Evolutionary conservation across 2,797 vertebrate genomes (phyloP), one percentile per base, ranked within the genome.

Genomic region (Lagothrix lagotricha): DNA sequence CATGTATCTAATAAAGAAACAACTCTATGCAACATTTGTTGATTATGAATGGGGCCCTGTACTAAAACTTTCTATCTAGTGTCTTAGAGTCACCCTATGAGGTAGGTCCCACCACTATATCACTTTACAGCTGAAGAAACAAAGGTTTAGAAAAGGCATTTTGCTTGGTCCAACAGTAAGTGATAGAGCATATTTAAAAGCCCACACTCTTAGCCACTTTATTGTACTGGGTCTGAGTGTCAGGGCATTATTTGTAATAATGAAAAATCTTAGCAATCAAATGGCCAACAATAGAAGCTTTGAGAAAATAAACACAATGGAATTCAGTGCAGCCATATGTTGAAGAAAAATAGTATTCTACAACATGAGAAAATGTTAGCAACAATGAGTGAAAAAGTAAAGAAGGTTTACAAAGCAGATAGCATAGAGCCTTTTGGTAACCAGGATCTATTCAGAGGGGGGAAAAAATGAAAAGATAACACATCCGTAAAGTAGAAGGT

Each of bases 241-340:
- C 79, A 87, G n/a, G 87, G 93, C 19, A 83, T 93, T 97, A 64
- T 44, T 94, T 52, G 93, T 81, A 89, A 93, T 67, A 88, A 96
- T 64, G 83, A 95, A 89, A 96, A 89, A 92, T 86, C 41, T 93
- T 58, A 75, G 67, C 64, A 90, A 81, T 92, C 90, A 90, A 95
- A 91, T 24, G 26, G 41, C 39, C 64, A 85, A 90, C 64, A 82
- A 64, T 14, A 82, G 44, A 93, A 79, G 46, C 8, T 92, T 84
- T 87, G 33, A 67, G 57, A 76, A 96, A 97, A 97, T 70, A 94
- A 96, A 92, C 64, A 93, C 64, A 94, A 33, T 79, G 7, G 67
- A 94, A 85, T 84, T 93, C 81, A 93, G n/a, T 75, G 77, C 30
- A 57, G 76, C 19, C 75, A 75, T 58, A 61, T 36, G 58, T 57